A percentile compares a stretch with the other conserved stretches of the same genome.
phyloP scores from a whole-genome alignment of 2,113 vertebrate genomes.

The Tenebrosternarchus preto region DNA sequence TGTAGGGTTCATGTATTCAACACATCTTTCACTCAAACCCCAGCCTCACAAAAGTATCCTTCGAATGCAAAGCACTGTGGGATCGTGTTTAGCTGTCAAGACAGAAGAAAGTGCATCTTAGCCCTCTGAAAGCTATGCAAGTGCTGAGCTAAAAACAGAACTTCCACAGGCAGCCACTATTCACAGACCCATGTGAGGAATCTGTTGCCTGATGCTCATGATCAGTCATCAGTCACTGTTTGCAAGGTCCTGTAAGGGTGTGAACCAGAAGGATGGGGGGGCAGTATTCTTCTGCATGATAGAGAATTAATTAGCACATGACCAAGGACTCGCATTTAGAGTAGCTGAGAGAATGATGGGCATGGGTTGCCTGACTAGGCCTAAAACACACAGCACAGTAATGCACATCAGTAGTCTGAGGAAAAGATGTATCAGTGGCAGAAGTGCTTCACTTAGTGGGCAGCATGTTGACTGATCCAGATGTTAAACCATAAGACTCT shows the following conservation, averaged over 20 bases:
- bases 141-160: constrained; percentile 22
- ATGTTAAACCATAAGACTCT: constrained; percentile 66
- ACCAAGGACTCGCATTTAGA: constrained; percentile 47
- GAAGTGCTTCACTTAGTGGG: constrained; percentile 62
- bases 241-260: constrained; percentile 25
- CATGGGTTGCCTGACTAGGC: constrained; percentile 14
- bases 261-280: constrained; percentile 52
- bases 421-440: constrained; percentile 9
- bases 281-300: constrained; percentile 61
- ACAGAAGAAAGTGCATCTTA: not conserved
- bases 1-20: not conserved
- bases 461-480: constrained; percentile 70
- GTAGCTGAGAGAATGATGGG: constrained; percentile 42
- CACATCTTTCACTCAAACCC: not conserved
- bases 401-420: not conserved
- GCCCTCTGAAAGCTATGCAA: not conserved
- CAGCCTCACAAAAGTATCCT: not conserved
- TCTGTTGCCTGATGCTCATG: constrained; percentile 46
- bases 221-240: constrained; percentile 48
- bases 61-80: not conserved
- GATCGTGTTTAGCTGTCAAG: not conserved
- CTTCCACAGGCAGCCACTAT: not conserved
- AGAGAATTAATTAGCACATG: constrained; percentile 44
- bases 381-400: not conserved
- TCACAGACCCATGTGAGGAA: constrained; percentile 19